A percentile compares a stretch with the other conserved stretches of the same genome.
Conservation (phyloP, 2,888 invertebrate species). For the Cylloceria caligata region DNA sequence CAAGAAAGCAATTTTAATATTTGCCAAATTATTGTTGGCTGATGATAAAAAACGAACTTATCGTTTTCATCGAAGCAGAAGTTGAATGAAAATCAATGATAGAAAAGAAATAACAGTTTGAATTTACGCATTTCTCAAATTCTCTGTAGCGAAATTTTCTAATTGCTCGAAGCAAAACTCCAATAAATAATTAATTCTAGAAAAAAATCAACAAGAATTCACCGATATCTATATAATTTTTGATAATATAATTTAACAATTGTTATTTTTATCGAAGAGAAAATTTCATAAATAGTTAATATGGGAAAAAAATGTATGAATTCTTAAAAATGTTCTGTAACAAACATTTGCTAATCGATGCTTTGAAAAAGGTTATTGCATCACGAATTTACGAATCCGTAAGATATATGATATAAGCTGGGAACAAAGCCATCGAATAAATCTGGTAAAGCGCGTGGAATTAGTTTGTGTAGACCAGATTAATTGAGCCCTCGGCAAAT, state of each 20-base stretch:
- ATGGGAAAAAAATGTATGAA: background rate
- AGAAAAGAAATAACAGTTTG: background rate
- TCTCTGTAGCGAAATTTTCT: background rate
- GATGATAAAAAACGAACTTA: background rate
- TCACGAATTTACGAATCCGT: slow-evolving; percentile 2
- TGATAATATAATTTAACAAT: no score
- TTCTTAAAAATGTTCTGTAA: background rate
- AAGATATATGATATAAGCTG: background rate
- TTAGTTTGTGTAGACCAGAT: slow-evolving; percentile 59
- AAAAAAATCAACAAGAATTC: background rate
- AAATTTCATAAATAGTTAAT: no score
- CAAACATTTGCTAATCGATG: no score
- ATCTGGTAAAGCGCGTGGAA: slow-evolving; percentile 34
- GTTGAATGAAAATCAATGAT: background rate
- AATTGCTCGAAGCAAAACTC: background rate
- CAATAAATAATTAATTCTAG: background rate
- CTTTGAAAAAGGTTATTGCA: background rate
- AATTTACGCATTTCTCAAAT: background rate
- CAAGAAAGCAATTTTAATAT: background rate
- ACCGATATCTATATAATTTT: background rate
- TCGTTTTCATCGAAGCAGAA: background rate
- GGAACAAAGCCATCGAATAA: slow-evolving; percentile 5
- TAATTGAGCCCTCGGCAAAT: slow-evolving; percentile 61
- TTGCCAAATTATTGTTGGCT: background rate
- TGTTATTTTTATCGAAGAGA: background rate